Percentiles rank a stretch among this genome's conserved stretches.
These are phyloP conservation scores for Zeugodacus cucurbitae DNA, from an alignment of 1,140 invertebrate genomes.

Conservation along the genomic window DNA sequence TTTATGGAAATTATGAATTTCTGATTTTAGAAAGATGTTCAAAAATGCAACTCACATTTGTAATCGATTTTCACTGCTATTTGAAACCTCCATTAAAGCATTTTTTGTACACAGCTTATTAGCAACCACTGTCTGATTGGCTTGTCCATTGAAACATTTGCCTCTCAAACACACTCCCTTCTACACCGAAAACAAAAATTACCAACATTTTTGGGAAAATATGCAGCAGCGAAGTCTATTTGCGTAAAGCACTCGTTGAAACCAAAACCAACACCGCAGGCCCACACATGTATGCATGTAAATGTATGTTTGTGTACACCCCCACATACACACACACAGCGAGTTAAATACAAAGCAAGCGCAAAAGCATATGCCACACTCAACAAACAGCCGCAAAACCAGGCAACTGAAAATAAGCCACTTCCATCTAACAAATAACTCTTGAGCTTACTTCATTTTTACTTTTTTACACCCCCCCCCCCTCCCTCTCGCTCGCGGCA, in stretches of 20 bases:
- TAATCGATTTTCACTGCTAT: no score
- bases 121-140: background rate
- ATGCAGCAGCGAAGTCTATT: background rate
- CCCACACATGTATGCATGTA: background rate
- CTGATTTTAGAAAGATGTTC: no score
- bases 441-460: background rate
- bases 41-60: no score
- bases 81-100: no score
- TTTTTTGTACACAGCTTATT: background rate
- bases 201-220: background rate
- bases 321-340: background rate
- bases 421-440: conserved; percentile 26
- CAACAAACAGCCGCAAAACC: background rate
- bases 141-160: background rate
- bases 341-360: background rate
- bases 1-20: no score
- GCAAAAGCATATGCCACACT: background rate
- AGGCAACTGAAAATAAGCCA: background rate
- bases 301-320: background rate
- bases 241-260: background rate
- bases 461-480: background rate
- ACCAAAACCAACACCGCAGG: background rate
- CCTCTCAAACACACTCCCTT: background rate
- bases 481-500: background rate
- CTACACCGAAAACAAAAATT: background rate